phyloP scores from a whole-genome alignment of 2,113 vertebrate genomes.

The Muscicapa adusta region DNA sequence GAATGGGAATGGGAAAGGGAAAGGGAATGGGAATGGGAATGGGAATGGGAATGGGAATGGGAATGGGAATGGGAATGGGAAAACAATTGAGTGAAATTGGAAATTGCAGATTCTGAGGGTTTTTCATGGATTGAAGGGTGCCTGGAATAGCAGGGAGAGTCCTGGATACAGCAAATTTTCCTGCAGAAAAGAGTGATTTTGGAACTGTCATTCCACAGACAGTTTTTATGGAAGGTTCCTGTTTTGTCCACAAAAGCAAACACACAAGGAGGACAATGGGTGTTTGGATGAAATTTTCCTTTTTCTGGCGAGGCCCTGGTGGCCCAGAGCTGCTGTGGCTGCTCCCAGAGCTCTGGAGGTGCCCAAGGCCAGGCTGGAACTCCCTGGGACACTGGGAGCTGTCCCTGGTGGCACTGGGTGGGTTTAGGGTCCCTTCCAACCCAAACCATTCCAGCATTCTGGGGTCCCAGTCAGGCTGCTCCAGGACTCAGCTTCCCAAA shows the following conservation, averaged over 20 bases:
- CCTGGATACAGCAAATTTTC: neutral
- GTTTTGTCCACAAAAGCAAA: neutral
- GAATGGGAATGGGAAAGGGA: neutral
- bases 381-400: neutral
- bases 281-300: neutral
- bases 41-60: neutral
- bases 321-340: neutral
- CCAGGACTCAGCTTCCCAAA: neutral
- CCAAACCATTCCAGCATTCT: neutral
- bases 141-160: neutral
- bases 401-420: neutral
- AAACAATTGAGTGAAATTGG: neutral
- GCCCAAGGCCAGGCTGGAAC: neutral
- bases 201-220: rapidly evolving
- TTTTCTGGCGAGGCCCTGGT: neutral
- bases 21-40: neutral
- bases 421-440: neutral
- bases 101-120: neutral
- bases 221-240: neutral
- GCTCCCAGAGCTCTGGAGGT: neutral
- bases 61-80: neutral
- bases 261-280: neutral
- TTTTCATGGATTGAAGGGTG: neutral
- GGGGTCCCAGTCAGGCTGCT: neutral
- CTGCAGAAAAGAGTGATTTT: neutral